phyloP scores from a whole-genome alignment of 2,113 vertebrate species.

The Otocyon megalotis region DNA sequence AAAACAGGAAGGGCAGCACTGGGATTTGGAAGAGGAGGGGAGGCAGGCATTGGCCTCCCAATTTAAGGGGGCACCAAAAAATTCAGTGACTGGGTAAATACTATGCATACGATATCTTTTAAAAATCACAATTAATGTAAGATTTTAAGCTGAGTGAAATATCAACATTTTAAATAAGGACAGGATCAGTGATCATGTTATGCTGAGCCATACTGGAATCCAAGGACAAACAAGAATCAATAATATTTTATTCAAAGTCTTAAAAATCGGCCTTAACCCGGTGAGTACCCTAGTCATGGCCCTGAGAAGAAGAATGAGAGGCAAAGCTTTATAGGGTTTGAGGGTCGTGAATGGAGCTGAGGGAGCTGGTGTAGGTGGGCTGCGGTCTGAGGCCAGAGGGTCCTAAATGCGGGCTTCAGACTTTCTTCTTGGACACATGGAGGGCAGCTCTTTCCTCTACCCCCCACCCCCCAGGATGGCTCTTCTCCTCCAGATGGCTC shows the following conservation, averaged over 20 bases:
- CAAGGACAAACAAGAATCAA: neutral
- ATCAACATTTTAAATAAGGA: neutral
- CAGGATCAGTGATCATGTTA: neutral
- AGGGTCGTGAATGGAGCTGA: neutral
- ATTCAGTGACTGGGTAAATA: neutral
- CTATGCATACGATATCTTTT: neutral
- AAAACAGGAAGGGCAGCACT: neutral
- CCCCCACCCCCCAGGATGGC: accelerated
- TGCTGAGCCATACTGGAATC: neutral
- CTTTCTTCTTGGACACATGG: neutral
- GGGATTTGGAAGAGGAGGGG: neutral
- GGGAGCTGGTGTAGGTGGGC: neutral
- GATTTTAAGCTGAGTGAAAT: neutral
- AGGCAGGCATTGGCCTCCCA: neutral
- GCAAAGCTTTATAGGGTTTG: neutral
- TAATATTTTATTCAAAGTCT: neutral
- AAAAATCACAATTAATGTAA: neutral
- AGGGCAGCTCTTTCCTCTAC: neutral
- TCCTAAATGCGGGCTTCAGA: too few relatives aligned
- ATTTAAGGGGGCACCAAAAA: neutral
- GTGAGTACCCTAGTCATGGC: neutral
- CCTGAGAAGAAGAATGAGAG: neutral
- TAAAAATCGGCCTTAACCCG: neutral
- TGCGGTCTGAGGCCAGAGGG: neutral
- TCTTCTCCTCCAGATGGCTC: too few relatives aligned